Conservation (phyloP, 1,140 invertebrate species). For the Nasonia vitripennis region DNA sequence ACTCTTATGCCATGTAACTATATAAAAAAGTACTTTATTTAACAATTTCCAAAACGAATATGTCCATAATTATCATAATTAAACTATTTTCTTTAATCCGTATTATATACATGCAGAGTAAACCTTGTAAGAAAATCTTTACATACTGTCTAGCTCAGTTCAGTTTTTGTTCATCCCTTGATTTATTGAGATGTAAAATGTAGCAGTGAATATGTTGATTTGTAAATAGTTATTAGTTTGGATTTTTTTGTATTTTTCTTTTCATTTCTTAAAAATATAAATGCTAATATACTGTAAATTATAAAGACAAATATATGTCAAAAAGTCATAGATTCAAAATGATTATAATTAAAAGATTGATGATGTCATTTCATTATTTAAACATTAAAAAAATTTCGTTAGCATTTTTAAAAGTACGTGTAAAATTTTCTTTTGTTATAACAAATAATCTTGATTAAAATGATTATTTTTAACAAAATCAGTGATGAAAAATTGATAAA, state of each 20-base stretch:
- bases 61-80: slow-evolving; percentile 13
- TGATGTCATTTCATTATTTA: background rate
- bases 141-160: background rate
- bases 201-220: background rate
- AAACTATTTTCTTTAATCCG: background rate
- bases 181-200: slow-evolving; percentile 3
- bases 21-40: slow-evolving; percentile 68
- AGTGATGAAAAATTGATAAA: background rate
- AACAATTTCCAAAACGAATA: slow-evolving; percentile 54
- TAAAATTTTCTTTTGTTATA: background rate
- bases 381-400: background rate
- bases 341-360: background rate
- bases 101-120: slow-evolving; percentile 22
- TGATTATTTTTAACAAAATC: background rate
- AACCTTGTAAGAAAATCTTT: background rate
- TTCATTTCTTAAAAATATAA: slow-evolving; percentile 6
- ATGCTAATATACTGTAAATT: background rate
- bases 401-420: background rate
- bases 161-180: background rate
- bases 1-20: slow-evolving; percentile 54
- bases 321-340: background rate
- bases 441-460: background rate
- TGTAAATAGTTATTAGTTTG: background rate
- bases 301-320: background rate
- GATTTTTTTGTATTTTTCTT: background rate